Percentiles rank a stretch among this genome's conserved stretches.
phyloP scores from a whole-genome alignment of 2,113 vertebrate species.

The Salvelinus sp. region DNA sequence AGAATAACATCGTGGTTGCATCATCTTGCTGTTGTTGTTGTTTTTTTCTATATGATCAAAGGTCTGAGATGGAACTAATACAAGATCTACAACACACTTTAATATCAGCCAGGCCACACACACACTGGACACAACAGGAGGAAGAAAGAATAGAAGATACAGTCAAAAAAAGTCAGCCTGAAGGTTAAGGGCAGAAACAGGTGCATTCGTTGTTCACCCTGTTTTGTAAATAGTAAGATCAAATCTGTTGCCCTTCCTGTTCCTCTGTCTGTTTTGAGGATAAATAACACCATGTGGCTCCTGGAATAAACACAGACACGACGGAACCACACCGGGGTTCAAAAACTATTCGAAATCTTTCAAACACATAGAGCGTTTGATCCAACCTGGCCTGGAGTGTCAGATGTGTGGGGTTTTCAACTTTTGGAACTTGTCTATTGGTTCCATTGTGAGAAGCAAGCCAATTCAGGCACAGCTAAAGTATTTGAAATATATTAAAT shows the following conservation, averaged over 20 bases:
- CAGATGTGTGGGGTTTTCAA: too few species aligned
- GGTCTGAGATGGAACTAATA: not conserved
- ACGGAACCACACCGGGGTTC: conserved; percentile 2
- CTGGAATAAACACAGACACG: conserved; percentile 46
- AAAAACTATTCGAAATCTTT: too few species aligned
- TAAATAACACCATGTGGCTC: conserved; percentile 64
- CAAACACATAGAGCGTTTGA: too few species aligned
- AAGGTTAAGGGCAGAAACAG: conserved; percentile 27
- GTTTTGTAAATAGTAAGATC: conserved; percentile 59
- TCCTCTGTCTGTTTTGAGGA: conserved; percentile 62
- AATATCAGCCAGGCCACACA: not conserved
- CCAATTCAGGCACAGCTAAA: too few species aligned
- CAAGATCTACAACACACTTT: not conserved
- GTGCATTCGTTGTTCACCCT: conserved; percentile 31
- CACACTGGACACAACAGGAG: not conserved
- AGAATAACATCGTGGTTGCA: not conserved
- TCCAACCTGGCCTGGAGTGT: too few species aligned
- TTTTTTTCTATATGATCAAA: not conserved
- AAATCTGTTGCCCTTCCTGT: conserved; percentile 37
- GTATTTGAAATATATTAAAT: too few species aligned
- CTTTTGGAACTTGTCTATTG: too few species aligned
- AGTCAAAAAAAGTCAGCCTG: conserved; percentile 27
- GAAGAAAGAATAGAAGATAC: conserved; percentile 3
- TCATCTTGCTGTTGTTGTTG: not conserved
- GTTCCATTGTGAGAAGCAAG: too few species aligned